These are phyloP conservation scores for Macrophya annulata DNA, from an alignment of 2,888 invertebrate species.

Conservation along the genomic window DNA sequence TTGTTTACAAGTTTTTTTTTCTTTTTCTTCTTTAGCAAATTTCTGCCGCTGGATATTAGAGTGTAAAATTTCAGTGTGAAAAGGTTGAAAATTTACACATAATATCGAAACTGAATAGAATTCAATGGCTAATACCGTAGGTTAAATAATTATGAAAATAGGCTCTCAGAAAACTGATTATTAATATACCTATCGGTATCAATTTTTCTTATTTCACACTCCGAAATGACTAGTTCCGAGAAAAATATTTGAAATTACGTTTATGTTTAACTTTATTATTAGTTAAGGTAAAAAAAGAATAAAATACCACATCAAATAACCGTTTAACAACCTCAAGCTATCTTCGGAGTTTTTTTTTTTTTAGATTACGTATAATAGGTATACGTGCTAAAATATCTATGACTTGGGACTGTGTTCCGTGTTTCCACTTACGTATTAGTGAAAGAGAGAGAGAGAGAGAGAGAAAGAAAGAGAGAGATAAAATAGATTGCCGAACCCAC, in stretches of 20 bases:
- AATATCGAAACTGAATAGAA: not conserved
- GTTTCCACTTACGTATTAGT: not conserved
- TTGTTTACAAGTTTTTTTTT: not conserved
- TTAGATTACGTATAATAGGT: too few species aligned
- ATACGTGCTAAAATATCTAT: not conserved
- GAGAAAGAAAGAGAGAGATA: not conserved
- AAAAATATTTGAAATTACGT: not conserved
- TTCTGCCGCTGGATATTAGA: too few species aligned
- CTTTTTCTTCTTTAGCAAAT: too few species aligned
- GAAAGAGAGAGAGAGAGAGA: not conserved
- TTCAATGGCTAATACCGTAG: too few species aligned
- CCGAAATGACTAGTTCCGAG: not conserved
- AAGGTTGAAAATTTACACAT: too few species aligned
- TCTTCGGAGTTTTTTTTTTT: too few species aligned
- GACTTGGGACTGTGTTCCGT: not conserved
- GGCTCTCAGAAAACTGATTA: not conserved
- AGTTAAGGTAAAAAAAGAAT: not conserved
- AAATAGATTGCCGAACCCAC: not conserved
- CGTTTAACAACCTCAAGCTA: not conserved
- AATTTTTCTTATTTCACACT: not conserved
- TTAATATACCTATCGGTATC: not conserved
- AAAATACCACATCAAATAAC: not conserved
- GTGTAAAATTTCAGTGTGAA: too few species aligned
- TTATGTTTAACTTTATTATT: not conserved
- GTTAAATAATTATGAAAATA: too few species aligned